phyloP scores from a whole-genome alignment of 2,888 invertebrate genomes.

The Eristalis pertinax region DNA sequence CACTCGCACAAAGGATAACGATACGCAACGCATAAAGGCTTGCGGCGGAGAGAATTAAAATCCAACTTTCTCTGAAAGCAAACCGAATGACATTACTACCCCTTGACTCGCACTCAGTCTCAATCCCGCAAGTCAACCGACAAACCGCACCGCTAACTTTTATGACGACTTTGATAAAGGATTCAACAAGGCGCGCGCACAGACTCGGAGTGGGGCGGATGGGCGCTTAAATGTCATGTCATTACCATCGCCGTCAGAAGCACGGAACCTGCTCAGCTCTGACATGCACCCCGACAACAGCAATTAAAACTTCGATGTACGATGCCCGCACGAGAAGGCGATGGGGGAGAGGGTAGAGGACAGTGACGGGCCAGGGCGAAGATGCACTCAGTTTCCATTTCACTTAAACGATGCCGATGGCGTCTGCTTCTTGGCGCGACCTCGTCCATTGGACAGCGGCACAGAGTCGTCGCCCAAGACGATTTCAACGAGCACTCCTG shows the following conservation, averaged over 20 bases:
- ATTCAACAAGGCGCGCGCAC: neutral
- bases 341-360: too few species aligned
- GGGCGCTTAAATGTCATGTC: neutral
- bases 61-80: neutral
- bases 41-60: neutral
- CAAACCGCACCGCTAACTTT: conserved; percentile 11
- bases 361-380: neutral
- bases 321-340: neutral
- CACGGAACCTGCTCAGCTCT: neutral
- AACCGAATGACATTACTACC: neutral
- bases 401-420: conserved; percentile 10
- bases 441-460: neutral
- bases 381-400: conserved; percentile 5
- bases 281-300: neutral
- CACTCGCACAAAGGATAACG: neutral
- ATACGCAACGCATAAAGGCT: neutral
- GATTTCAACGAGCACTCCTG: neutral
- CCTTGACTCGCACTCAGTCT: neutral
- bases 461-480: neutral
- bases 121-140: neutral
- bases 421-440: neutral
- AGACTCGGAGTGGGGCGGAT: neutral
- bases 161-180: conserved; percentile 17
- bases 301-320: neutral
- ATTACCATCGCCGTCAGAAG: neutral